phyloP scores from a whole-genome alignment of 35 echinoderm and acorn worm genomes.

The Stichopus chloronotus region DNA sequence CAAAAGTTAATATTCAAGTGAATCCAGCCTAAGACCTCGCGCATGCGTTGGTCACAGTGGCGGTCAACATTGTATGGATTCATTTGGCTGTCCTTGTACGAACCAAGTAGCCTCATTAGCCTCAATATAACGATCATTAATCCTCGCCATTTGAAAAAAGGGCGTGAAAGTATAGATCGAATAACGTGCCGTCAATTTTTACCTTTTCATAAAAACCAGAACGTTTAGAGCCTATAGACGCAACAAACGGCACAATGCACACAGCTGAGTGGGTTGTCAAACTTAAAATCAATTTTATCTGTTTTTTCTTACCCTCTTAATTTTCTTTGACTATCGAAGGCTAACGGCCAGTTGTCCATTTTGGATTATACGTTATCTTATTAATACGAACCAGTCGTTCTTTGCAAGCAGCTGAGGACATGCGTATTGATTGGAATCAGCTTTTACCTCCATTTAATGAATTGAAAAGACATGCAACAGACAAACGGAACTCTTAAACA shows the following conservation, averaged over 20 bases:
- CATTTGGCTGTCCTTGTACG: not conserved
- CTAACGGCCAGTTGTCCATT: not conserved
- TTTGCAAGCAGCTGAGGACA: not conserved
- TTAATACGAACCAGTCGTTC: not conserved
- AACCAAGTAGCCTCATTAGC: not conserved
- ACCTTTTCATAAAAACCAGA: not conserved
- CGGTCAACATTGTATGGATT: not conserved
- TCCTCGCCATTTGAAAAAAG: not conserved
- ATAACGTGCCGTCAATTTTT: not conserved
- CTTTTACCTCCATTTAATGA: too few relatives aligned
- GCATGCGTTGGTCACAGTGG: too few relatives aligned
- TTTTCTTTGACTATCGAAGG: not conserved
- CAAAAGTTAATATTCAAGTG: too few relatives aligned
- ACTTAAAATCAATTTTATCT: not conserved
- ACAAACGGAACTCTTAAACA: too few relatives aligned
- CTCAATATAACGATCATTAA: not conserved
- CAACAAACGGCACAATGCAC: not conserved
- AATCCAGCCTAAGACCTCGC: too few relatives aligned
- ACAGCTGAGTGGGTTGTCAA: not conserved
- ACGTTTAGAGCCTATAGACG: not conserved
- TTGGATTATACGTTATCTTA: not conserved
- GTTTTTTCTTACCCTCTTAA: too few relatives aligned
- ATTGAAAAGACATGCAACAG: too few relatives aligned
- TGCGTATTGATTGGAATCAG: not conserved
- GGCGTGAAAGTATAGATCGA: not conserved